A percentile compares a stretch with the other conserved stretches of the same genome.
phyloP scores from a whole-genome alignment of 1,140 invertebrate species.

The Lordiphosa clarofinis region DNA sequence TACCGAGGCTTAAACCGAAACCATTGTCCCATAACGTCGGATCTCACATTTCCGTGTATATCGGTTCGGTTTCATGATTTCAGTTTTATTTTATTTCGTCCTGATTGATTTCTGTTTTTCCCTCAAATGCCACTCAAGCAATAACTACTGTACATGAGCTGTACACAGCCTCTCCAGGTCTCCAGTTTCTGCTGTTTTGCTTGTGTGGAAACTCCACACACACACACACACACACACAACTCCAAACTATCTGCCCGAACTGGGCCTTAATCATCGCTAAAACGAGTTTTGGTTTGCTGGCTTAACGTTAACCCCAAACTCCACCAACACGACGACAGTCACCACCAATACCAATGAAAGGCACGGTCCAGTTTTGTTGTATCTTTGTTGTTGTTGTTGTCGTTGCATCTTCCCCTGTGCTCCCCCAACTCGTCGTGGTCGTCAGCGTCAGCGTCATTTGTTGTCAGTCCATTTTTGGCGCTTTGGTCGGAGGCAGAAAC shows the following conservation, averaged over 20 bases:
- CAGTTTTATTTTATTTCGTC: too few relatives aligned
- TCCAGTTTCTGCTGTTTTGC: slow-evolving; percentile 1
- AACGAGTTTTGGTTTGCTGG: slow-evolving; percentile 43
- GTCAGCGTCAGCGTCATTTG: slow-evolving; percentile 25
- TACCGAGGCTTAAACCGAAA: too few relatives aligned
- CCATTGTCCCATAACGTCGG: too few relatives aligned
- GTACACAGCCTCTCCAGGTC: too few relatives aligned
- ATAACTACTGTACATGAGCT: too few relatives aligned
- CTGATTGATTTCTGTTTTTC: too few relatives aligned
- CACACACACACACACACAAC: not conserved
- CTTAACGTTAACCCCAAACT: slow-evolving; percentile 41
- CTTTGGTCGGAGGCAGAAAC: slow-evolving; percentile 19
- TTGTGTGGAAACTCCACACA: not conserved
- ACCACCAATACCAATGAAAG: not conserved
- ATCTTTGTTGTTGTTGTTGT: not conserved
- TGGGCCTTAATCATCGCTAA: slow-evolving; percentile 16
- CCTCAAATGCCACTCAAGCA: too few relatives aligned
- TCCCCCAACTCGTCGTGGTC: slow-evolving; percentile 9
- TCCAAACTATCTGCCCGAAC: not conserved
- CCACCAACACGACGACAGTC: slow-evolving; percentile 16
- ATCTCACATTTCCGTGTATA: too few relatives aligned
- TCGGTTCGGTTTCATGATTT: too few relatives aligned
- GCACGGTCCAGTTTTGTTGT: slow-evolving; percentile 3
- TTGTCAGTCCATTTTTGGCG: slow-evolving; percentile 46
- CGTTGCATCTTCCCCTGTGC: slow-evolving; percentile 1